phyloP scores from a whole-genome alignment of 2,113 vertebrate genomes.

The Orycteropus afer region DNA sequence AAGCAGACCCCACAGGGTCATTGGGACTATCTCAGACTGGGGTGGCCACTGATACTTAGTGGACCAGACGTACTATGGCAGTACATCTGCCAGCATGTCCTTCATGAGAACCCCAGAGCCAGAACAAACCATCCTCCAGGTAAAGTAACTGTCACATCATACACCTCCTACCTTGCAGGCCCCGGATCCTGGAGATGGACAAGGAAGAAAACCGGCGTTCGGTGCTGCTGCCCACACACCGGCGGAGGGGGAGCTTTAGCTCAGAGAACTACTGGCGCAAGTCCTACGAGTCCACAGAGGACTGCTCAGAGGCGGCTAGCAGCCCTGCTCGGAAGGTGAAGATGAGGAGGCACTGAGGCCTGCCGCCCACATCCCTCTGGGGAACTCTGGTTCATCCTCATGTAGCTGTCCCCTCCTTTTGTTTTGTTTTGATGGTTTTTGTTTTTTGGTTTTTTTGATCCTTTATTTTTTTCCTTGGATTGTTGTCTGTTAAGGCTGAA shows the following conservation, averaged over 20 bases:
- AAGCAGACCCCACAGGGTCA: not conserved
- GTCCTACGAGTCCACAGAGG: constrained; percentile 87
- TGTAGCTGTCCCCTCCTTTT: constrained; percentile 72
- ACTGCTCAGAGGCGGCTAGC: constrained; percentile 86
- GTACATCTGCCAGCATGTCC: not conserved
- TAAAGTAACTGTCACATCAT: not conserved
- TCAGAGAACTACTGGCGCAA: constrained; percentile 95
- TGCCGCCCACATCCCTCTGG: constrained; percentile 71
- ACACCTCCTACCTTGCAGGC: constrained; percentile 84
- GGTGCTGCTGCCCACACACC: constrained; percentile 89
- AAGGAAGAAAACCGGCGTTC: constrained; percentile 97
- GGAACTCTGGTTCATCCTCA: constrained; percentile 78
- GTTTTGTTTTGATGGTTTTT: constrained; percentile 75
- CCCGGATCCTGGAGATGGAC: constrained; percentile 98
- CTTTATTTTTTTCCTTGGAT: constrained; percentile 78
- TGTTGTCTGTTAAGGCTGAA: constrained; percentile 82
- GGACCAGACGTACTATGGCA: not conserved
- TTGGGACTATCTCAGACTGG: not conserved
- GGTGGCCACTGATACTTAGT: not conserved
- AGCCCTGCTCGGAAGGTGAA: constrained; percentile 95
- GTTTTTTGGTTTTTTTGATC: constrained; percentile 32
- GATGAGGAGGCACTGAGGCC: constrained; percentile 96
- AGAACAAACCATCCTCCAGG: not conserved
- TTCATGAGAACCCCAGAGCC: not conserved
- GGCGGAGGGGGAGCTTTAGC: constrained; percentile 89